Conservation (phyloP, 2,113 vertebrate genomes). For the Anser brachyrhynchus region DNA sequence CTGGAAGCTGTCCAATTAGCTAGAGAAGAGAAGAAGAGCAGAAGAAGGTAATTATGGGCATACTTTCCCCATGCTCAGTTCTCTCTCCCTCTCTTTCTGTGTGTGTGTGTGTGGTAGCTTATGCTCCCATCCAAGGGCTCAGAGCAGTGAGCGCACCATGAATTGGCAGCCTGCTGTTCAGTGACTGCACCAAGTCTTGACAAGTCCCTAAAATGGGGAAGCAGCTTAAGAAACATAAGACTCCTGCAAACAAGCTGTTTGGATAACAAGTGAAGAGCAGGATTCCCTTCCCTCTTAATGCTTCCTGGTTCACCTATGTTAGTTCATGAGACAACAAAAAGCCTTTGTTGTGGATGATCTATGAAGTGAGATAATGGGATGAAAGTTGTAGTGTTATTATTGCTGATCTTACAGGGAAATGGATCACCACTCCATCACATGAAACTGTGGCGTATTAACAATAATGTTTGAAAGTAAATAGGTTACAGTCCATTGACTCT, state of each 20-base stretch:
- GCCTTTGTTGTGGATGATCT: background rate
- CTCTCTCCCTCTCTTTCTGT: background rate
- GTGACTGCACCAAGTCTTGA: background rate
- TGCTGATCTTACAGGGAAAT: background rate
- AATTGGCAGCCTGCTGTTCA: background rate
- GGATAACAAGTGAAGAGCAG: background rate
- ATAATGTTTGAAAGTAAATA: background rate
- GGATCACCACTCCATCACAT: background rate
- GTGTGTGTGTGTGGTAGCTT: background rate
- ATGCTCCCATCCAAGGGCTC: background rate
- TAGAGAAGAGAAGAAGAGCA: background rate
- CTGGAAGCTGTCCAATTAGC: background rate
- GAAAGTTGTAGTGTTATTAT: background rate
- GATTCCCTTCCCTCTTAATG: background rate
- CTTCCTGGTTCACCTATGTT: background rate
- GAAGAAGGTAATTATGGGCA: background rate
- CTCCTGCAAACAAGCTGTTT: background rate
- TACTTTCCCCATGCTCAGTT: background rate
- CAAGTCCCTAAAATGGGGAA: rapidly evolving
- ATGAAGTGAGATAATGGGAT: background rate
- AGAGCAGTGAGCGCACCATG: background rate
- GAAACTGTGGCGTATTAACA: background rate
- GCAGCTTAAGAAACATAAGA: background rate
- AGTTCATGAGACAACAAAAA: rapidly evolving
- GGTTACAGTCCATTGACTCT: background rate